Conservation (phyloP, 2,888 invertebrate genomes). For the Acleris laterana region DNA sequence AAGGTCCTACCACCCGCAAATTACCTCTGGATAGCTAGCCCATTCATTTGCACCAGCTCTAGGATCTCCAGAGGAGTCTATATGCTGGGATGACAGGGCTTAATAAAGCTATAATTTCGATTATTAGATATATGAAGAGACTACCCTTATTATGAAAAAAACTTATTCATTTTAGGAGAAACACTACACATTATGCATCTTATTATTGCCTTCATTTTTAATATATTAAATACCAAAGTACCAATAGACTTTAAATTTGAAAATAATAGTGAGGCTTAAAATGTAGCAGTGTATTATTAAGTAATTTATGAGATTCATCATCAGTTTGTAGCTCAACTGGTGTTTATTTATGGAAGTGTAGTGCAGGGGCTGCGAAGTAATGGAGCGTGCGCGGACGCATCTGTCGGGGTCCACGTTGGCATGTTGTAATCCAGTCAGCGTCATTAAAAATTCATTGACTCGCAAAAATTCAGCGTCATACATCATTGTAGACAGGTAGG, state of each 20-base stretch:
- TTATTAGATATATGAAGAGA: too few relatives aligned
- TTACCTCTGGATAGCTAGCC: too few relatives aligned
- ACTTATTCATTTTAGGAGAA: too few relatives aligned
- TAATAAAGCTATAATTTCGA: too few relatives aligned
- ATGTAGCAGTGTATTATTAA: constrained; percentile 29
- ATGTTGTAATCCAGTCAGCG: constrained; percentile 46
- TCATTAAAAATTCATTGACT: constrained; percentile 54
- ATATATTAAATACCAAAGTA: too few relatives aligned
- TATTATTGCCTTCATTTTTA: too few relatives aligned
- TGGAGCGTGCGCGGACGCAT: constrained; percentile 70
- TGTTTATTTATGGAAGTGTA: constrained; percentile 62
- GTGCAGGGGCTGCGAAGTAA: constrained; percentile 62
- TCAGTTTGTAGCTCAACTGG: constrained; percentile 40
- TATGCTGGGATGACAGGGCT: too few relatives aligned
- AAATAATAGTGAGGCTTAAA: constrained; percentile 29
- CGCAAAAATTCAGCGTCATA: constrained; percentile 17
- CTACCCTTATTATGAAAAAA: too few relatives aligned
- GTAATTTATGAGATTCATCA: constrained; percentile 38
- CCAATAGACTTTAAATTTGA: constrained; percentile 16
- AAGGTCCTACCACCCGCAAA: too few relatives aligned
- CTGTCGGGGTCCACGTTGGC: constrained; percentile 52
- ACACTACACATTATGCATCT: too few relatives aligned
- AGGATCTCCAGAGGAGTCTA: too few relatives aligned
- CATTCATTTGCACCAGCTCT: too few relatives aligned
- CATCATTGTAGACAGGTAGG: constrained; percentile 10